phyloP scores from a whole-genome alignment of 2,113 vertebrate genomes.

The Lipophrys pholis region DNA sequence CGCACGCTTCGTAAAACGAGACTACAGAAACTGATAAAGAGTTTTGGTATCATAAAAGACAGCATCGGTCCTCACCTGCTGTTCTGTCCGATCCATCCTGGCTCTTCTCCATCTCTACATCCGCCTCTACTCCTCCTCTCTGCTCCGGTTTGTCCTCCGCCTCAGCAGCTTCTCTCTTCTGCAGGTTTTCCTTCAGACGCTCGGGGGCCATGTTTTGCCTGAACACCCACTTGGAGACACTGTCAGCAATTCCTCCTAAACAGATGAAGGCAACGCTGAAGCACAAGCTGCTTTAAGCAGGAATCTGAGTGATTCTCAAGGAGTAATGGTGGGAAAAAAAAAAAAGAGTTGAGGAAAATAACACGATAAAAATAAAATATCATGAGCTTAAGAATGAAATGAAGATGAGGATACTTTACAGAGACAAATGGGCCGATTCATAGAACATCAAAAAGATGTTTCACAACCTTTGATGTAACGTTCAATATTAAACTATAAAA shows the following conservation, averaged over 20 bases:
- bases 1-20: no score
- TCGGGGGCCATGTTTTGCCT: slow-evolving; percentile 88
- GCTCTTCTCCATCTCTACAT: slow-evolving; percentile 10
- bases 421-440: no score
- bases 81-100: slow-evolving; percentile 51
- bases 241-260: slow-evolving; percentile 93
- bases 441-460: no score
- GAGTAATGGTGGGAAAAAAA: not conserved
- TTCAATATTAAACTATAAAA: no score
- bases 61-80: slow-evolving; percentile 45
- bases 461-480: no score
- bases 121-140: slow-evolving; percentile 2
- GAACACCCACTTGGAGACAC: slow-evolving; percentile 95
- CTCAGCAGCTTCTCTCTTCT: slow-evolving; percentile 63
- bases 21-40: not conserved
- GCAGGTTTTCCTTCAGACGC: slow-evolving; percentile 82
- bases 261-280: not conserved
- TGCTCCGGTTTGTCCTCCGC: slow-evolving; percentile 55
- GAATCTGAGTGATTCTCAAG: no score
- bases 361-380: not conserved
- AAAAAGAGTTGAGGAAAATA: no score
- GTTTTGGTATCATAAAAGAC: no score
- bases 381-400: no score
- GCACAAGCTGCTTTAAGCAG: no score
- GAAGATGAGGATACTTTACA: no score